Percentiles rank a stretch among this genome's conserved stretches.
These are phyloP conservation scores for Actinia tenebrosa DNA, from an alignment of 64 coral and sea anemone species.

Conservation along the genomic window DNA sequence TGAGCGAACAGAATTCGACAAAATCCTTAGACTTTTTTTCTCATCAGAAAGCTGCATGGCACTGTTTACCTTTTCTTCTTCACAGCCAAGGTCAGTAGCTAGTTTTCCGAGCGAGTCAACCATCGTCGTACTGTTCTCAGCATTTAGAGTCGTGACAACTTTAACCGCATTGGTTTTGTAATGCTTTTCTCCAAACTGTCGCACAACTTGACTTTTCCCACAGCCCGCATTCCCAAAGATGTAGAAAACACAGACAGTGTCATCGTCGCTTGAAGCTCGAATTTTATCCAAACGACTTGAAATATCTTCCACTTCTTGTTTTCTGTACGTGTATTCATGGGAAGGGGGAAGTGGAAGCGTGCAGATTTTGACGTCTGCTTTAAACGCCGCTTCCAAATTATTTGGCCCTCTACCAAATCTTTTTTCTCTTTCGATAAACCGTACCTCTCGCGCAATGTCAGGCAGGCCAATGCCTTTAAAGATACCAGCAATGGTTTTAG, in stretches of 20 bases:
- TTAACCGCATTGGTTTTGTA: neutral
- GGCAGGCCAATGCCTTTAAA: neutral
- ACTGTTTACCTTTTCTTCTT: constrained; percentile 1
- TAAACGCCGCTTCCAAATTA: neutral
- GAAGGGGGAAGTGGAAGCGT: neutral
- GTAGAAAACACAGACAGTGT: neutral
- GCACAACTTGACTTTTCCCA: constrained; percentile 2
- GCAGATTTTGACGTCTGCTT: neutral
- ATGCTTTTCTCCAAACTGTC: neutral
- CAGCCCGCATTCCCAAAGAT: neutral
- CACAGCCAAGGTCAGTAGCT: neutral
- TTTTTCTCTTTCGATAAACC: neutral
- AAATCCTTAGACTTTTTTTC: neutral
- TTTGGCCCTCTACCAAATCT: neutral
- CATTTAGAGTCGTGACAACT: constrained; percentile 20
- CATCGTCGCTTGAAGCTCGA: neutral
- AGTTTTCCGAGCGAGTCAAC: constrained; percentile 1
- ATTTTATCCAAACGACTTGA: neutral
- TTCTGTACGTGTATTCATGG: constrained; percentile 4
- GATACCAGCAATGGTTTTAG: neutral
- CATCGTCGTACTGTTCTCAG: neutral
- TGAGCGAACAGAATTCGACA: neutral
- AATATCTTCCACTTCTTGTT: constrained; percentile 4
- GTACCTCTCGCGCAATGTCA: neutral
- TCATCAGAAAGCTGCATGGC: neutral